Base-by-base conservation (phyloP, 1,140 invertebrate genomes). In the Platyscapa corneri region DNA sequence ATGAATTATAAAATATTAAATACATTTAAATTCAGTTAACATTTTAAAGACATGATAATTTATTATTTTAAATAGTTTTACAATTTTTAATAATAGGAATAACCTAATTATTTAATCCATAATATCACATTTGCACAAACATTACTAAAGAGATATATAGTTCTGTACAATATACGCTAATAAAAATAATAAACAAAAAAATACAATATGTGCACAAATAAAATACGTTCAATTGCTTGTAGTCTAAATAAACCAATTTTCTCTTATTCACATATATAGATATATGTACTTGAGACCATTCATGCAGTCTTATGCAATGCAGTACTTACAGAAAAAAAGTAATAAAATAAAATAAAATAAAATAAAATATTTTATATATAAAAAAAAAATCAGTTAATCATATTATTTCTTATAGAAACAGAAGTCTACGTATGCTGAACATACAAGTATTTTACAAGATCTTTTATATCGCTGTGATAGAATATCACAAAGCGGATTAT, bases 61-160 rank as follows among this genome's bases (percentile, higher is more conserved):
- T 82, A 77, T 84, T 84, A 67, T 82, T 85, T 80, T 85, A 87
- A 87, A 89, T 89, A 86, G 87, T 85, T 89, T 86, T 86, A 88
- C 86, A 86, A 82, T 82, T 78, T 82, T 39, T 56, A 81, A 42
- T 81, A 81, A 76, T 16, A 86, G 80, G 64, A 30, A 34, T 53
- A 65, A 85, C 80, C 37, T 23, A n/a, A 7, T 56, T 85, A 30
- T 27, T 32, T 81, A 81, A 86, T 88, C 75, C 23, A 20, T 85
- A 85, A 77, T 90, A 90, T 90, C 88, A 89, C 88, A 90, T 88
- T 89, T 84, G 87, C 87, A 88, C 83, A 79, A 72, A 86, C 83
- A 78, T 67, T 81, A 83, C 81, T 83, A 77, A 37, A 83, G 79
- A 77, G 86, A 42, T 53, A 87, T 87, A 76, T 60, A 67, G n/a